Evolutionary conservation across 2,797 vertebrate species (phyloP), one percentile per base, ranked within the genome.

Genomic region (Poeciliopsis turneri): DNA sequence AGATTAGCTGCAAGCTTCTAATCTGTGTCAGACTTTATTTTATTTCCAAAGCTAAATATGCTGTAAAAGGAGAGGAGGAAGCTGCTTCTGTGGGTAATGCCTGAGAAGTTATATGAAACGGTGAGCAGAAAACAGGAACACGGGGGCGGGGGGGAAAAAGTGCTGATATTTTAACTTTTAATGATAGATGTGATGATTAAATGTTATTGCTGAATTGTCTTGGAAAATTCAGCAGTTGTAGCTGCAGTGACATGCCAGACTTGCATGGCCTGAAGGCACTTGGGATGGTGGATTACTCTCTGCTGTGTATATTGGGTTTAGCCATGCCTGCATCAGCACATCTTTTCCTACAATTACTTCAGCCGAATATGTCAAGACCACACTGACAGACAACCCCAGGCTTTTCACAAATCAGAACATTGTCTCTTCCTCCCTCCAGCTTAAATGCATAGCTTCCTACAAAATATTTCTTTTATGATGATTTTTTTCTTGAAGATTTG

Each of bases 301-400:
- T 78, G 73, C 84, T 84, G n/a, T 59, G 45, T 81, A 79, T 74
- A 87, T 86, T 77, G 79, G 90, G 78, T 89, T 85, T 76, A 79
- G 78, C 75, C 71, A 66, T 5, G 78, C 87, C 89, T 88, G 86
- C 84, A 84, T 92, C 89, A 90, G 88, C 89, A 90, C 87, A 86
- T 86, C 87, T 82, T 87, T 84, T 82, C 86, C 81, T 81, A 43
- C 78, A 83, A 88, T 91, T 91, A 87, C 83, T 91, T 83, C 82
- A 89, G 82, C 83, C 81, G 77, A 92, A 89, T 89, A 81, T 86
- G 85, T 89, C 88, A 88, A 89, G 78, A 77, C 68, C 64, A 43
- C 70, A 3, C 82, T 78, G 82, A 78, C 78, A 78, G 74, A 81
- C 83, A 49, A 66, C 89, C 79, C n/a, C 72, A 12, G 88, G 88